Conservation (phyloP, 2,113 vertebrate genomes). For the Urocitellus parryii region DNA sequence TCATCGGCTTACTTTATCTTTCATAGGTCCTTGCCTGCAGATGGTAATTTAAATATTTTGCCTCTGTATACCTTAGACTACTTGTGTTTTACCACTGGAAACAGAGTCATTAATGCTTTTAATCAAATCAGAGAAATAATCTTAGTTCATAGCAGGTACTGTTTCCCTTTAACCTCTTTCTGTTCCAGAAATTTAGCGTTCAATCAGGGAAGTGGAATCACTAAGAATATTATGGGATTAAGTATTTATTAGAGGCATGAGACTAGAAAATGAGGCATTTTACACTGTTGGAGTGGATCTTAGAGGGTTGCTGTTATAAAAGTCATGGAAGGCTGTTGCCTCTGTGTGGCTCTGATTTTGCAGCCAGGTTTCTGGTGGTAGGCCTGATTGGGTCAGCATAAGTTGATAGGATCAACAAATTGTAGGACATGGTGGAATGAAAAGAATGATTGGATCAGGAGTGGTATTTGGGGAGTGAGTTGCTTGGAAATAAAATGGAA, state of each 20-base stretch:
- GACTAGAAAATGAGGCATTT: conserved; percentile 30
- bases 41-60: conserved; percentile 34
- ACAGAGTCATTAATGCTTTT: conserved; percentile 23
- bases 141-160: conserved; percentile 41
- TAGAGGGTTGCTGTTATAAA: background rate
- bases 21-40: background rate
- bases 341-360: background rate
- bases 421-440: background rate
- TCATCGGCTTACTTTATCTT: background rate
- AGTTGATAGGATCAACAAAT: background rate
- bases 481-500: conserved; percentile 24
- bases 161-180: background rate
- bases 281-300: background rate
- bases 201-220: conserved; percentile 18
- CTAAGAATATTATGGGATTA: background rate
- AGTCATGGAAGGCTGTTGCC: background rate
- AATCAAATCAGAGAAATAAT: background rate
- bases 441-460: background rate
- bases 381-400: background rate
- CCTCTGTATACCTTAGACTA: background rate
- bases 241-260: conserved; percentile 5
- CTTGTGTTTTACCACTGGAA: conserved; percentile 2
- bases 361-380: background rate
- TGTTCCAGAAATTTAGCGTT: conserved; percentile 36
- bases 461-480: background rate